A percentile compares a stretch with the other conserved stretches of the same genome.
Evolutionary conservation across 2,888 invertebrate genomes (phyloP).

Genomic region (Spodoptera picta): DNA sequence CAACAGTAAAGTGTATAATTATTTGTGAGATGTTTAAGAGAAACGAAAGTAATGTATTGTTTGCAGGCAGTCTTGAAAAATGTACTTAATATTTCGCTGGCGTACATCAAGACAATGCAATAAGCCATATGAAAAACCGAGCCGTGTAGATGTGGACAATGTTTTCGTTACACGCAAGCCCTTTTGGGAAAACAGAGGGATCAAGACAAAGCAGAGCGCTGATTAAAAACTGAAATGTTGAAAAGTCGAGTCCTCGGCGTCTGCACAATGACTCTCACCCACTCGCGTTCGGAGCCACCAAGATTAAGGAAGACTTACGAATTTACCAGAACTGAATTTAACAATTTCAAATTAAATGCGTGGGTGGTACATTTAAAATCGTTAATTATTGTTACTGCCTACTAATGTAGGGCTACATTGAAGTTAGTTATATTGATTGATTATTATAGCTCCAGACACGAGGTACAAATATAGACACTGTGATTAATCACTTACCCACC

Average conservation of each 20-base stretch:
- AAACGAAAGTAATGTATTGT: too few relatives aligned
- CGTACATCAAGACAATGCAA: neutral
- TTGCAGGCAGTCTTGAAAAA: neutral
- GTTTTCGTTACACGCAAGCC: conserved; percentile 25
- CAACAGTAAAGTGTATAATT: neutral
- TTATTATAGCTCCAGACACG: too few relatives aligned
- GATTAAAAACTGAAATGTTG: conserved; percentile 54
- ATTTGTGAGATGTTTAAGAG: neutral
- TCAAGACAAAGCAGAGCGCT: conserved; percentile 43
- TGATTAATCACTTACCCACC: too few relatives aligned
- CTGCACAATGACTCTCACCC: conserved; percentile 39
- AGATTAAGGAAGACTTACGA: conserved; percentile 38
- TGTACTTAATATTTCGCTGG: conserved; percentile 4
- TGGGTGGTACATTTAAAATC: too few relatives aligned
- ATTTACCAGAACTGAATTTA: conserved; percentile 25
- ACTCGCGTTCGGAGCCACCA: conserved; percentile 33
- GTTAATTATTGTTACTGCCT: neutral
- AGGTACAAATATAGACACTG: too few relatives aligned
- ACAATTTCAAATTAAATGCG: neutral
- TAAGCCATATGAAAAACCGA: neutral
- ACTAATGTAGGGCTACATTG: neutral
- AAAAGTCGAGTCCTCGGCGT: conserved; percentile 32
- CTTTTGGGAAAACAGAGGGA: conserved; percentile 29
- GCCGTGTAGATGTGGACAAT: conserved; percentile 1
- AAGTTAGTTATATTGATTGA: too few relatives aligned